Conservation (phyloP, 1,140 invertebrate species). For the Tenebrio molitor region DNA sequence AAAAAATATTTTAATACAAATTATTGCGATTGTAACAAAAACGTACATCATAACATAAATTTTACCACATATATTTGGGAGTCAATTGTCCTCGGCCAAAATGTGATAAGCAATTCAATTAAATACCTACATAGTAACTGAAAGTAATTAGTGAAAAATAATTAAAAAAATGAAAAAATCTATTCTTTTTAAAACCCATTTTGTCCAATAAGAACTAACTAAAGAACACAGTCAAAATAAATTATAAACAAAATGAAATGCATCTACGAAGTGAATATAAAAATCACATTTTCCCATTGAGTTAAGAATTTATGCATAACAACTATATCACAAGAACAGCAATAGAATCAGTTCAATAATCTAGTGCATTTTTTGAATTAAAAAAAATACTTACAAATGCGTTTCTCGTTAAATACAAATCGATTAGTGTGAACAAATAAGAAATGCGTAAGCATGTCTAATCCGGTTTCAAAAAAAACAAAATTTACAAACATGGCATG, state of each 20-base stretch:
- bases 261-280: constrained; percentile 45
- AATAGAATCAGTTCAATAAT: constrained; percentile 47
- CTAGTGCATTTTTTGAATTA: constrained; percentile 31
- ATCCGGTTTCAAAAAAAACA: constrained; percentile 4
- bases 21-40: constrained; percentile 50
- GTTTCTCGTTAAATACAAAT: constrained; percentile 33
- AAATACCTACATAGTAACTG: constrained; percentile 38
- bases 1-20: constrained; percentile 45
- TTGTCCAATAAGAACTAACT: constrained; percentile 45
- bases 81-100: neutral
- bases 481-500: constrained; percentile 7
- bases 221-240: constrained; percentile 45
- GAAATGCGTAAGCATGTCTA: neutral
- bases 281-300: constrained; percentile 45
- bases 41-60: constrained; percentile 46
- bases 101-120: constrained; percentile 37
- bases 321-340: constrained; percentile 50
- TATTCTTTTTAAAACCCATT: constrained; percentile 41
- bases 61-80: constrained; percentile 18
- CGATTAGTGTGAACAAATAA: constrained; percentile 4
- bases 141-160: constrained; percentile 21
- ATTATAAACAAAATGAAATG: constrained; percentile 35
- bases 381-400: constrained; percentile 47
- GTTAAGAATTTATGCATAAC: constrained; percentile 47
- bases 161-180: constrained; percentile 40